Percentiles rank a stretch among this genome's conserved stretches.
These are phyloP conservation scores for Mizuhopecten yessoensis DNA, from an alignment of 1,140 invertebrate species.

Conservation along the genomic window DNA sequence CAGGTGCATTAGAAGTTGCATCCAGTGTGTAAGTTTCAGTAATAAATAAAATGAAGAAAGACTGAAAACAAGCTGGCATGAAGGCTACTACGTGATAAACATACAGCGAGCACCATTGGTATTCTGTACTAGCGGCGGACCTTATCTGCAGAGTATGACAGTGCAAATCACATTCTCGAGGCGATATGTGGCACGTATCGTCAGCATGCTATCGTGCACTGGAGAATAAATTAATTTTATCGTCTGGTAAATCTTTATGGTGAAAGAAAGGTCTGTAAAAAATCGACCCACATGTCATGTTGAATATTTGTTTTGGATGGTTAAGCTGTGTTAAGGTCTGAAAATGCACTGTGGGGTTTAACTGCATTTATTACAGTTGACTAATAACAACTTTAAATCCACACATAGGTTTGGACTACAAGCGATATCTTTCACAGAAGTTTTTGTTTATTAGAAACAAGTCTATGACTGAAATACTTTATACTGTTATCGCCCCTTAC, in stretches of 20 bases:
- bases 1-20: background rate
- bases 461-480: no score
- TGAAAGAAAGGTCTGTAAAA: background rate
- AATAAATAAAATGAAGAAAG: slow-evolving; percentile 13
- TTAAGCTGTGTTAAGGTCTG: background rate
- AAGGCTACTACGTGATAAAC: background rate
- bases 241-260: slow-evolving; percentile 3
- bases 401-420: no score
- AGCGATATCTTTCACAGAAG: no score
- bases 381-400: background rate
- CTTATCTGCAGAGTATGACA: background rate
- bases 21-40: background rate
- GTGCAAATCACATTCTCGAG: background rate
- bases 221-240: slow-evolving; percentile 1
- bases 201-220: background rate
- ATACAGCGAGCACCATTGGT: background rate
- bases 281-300: background rate
- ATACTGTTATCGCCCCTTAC: no score
- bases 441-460: no score
- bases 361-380: background rate
- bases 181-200: background rate
- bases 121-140: background rate
- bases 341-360: background rate
- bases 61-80: background rate
- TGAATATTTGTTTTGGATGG: background rate